These are phyloP conservation scores for Mustela lutreola DNA, from an alignment of 2,113 vertebrate genomes.

Conservation along the genomic window DNA sequence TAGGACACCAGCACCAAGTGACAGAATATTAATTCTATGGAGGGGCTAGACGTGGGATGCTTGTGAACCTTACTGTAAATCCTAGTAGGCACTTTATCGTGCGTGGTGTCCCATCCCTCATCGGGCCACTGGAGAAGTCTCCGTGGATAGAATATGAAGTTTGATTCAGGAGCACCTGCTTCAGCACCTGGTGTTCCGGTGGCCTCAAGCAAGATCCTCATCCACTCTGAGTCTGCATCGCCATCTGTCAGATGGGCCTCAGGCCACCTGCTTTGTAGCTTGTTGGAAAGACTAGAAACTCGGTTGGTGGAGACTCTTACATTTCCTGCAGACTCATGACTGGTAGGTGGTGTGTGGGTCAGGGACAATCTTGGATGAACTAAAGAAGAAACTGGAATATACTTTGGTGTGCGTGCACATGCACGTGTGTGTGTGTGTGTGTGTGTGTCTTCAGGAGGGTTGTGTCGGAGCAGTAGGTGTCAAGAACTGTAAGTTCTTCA, in stretches of 20 bases:
- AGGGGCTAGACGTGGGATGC: neutral
- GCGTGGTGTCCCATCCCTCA: no score
- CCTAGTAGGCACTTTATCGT: neutral
- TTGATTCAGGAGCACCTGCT: neutral
- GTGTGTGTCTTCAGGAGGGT: neutral
- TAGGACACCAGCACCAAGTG: rapidly evolving
- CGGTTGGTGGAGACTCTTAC: neutral
- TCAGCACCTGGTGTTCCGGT: neutral
- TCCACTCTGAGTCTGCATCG: neutral
- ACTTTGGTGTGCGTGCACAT: neutral
- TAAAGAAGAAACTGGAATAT: neutral
- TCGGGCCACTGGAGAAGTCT: neutral
- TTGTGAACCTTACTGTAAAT: no score
- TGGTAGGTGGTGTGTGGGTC: neutral
- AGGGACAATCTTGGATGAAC: neutral
- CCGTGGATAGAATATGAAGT: neutral
- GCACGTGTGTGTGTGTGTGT: neutral
- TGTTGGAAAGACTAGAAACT: neutral
- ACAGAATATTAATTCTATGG: neutral
- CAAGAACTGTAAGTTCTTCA: neutral
- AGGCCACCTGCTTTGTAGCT: rapidly evolving
- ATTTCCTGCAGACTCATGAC: neutral
- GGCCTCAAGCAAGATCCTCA: neutral
- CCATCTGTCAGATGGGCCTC: neutral
- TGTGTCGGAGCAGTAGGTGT: neutral